Evolutionary conservation across 2,888 invertebrate species (phyloP), one percentile per base, ranked within the genome.

Genomic region (Athalia circularis): DNA sequence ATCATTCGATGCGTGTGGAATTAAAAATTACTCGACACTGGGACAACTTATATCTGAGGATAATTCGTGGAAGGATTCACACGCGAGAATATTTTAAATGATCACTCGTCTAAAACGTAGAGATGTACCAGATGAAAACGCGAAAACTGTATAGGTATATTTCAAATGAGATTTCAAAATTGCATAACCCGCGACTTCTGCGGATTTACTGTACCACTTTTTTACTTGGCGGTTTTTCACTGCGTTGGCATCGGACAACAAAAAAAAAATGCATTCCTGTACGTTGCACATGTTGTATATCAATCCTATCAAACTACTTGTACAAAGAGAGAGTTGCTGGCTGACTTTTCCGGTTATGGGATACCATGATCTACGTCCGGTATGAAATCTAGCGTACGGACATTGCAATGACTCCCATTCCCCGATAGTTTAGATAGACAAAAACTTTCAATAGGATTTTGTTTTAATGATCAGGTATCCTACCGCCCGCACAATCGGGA

Each of bases 261-360:
- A 29, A 29, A 29, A n/a, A n/a, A 29, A 29, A 29, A 29, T 29
- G 29, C 29, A 29, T 29, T 29, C 2, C 29, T 29, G 2, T 29
- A n/a, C 43, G 65, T 29, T 54, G 29, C 3, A 6, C 29, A 15
- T 47, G 65, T 29, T 54, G 29, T 11, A 6, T 54, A 15, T 47
- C 43, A n/a, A 13, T 57, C 11, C 15, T 15, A 13, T n/a, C 15
- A 29, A 62, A 72, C 59, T 59, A 59, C 13, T 72, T 47, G 13
- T 47, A 13, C 45, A 59, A 57, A 72, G 72, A 72, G 72, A 72
- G 72, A 72, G 59, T 29, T 45, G 72, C 45, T 47, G 72, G 54
- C 15, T 54, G 9, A 13, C 13, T 59, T 72, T 8, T 72, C 72
- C 59, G 52, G n/a, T 72, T 72, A 72, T 72, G 59, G 72, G 47